These are phyloP conservation scores for Sanderia malayensis DNA, from an alignment of 30 jellyfish, hydroid and myxozoan genomes.

Conservation along the genomic window DNA sequence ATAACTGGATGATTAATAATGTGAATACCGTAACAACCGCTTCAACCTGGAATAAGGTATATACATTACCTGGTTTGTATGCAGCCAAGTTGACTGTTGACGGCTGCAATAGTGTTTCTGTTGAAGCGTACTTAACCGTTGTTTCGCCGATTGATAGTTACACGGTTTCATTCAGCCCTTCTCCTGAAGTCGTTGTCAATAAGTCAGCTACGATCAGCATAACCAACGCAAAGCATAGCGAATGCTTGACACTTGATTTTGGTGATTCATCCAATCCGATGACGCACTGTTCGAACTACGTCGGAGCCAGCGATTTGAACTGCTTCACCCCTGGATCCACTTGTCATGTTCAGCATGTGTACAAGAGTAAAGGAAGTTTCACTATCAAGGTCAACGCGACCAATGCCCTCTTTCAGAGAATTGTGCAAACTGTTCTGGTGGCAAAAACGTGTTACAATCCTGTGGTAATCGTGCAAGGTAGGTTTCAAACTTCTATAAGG, in stretches of 20 bases:
- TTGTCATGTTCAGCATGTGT: background rate
- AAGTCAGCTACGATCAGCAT: conserved; percentile 10
- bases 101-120: conserved; percentile 16
- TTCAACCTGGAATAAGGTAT: conserved; percentile 7
- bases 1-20: conserved; percentile 28
- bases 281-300: conserved; percentile 4
- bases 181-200: conserved; percentile 28
- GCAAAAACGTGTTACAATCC: conserved; percentile 49
- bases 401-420: conserved; percentile 13
- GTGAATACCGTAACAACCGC: background rate
- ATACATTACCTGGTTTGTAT: conserved; percentile 12
- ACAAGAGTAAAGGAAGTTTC: conserved; percentile 6
- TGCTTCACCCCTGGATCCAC: conserved; percentile 5
- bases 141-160: conserved; percentile 29
- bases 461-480: conserved; percentile 17
- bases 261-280: conserved; percentile 6
- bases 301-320: background rate
- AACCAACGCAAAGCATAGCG: conserved; percentile 25
- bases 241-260: conserved; percentile 20
- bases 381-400: conserved; percentile 31
- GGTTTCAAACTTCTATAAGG: too few relatives aligned
- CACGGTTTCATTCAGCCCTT: conserved; percentile 16
- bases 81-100: conserved; percentile 3
- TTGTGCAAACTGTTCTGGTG: background rate
- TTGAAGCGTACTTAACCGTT: background rate